Evolutionary conservation across 2,888 invertebrate species (phyloP).

Genomic region (Xylophagus ater): DNA sequence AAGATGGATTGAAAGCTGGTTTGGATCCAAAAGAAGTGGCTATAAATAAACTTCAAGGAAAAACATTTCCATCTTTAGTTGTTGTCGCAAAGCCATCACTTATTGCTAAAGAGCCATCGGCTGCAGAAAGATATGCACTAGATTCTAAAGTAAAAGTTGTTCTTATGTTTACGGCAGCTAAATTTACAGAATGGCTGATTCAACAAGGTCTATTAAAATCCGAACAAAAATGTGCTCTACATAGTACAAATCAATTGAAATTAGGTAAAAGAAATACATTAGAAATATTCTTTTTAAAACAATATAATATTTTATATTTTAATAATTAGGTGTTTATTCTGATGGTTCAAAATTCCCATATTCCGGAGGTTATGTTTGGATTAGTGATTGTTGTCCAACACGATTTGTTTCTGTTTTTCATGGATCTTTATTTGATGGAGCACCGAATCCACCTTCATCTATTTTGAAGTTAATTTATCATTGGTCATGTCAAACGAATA

Average conservation of each 20-base stretch:
- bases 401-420: conserved; percentile 78
- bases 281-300: neutral
- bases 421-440: conserved; percentile 77
- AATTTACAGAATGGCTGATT: conserved; percentile 83
- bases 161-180: conserved; percentile 67
- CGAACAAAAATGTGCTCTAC: conserved; percentile 65
- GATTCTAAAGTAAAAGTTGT: conserved; percentile 76
- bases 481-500: conserved; percentile 85
- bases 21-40: conserved; percentile 63
- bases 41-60: conserved; percentile 62
- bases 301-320: neutral
- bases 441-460: conserved; percentile 72
- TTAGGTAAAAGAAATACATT: conserved; percentile 48
- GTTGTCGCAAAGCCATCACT: conserved; percentile 73
- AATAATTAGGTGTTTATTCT: conserved; percentile 62
- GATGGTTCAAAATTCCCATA: conserved; percentile 75
- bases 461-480: conserved; percentile 77
- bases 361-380: conserved; percentile 87
- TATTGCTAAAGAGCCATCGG: conserved; percentile 51
- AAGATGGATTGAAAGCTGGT: conserved; percentile 44
- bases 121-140: conserved; percentile 48
- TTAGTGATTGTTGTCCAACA: conserved; percentile 75
- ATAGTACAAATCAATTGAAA: conserved; percentile 58
- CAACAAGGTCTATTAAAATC: conserved; percentile 72
- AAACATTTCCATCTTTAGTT: conserved; percentile 77